phyloP scores from a whole-genome alignment of 2,888 invertebrate genomes.

The Heliconius sara region DNA sequence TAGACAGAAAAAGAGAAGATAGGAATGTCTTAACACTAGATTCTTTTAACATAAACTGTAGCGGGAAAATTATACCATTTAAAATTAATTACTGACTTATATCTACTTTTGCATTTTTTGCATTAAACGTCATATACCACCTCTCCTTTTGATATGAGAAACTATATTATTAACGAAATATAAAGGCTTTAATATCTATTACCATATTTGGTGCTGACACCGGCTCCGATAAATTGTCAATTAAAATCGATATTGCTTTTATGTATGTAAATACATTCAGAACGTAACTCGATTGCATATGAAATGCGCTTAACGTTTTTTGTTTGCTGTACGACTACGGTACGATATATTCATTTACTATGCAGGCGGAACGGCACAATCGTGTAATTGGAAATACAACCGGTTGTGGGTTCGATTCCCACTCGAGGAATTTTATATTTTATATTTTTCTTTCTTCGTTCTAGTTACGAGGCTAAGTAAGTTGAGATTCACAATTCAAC shows the following conservation, averaged over 20 bases:
- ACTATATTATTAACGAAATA: neutral
- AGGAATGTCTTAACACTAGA: neutral
- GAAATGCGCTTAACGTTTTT: constrained; percentile 35
- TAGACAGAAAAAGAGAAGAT: too few relatives aligned
- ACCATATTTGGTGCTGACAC: neutral
- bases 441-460: neutral
- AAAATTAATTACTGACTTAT: too few relatives aligned
- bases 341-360: constrained; percentile 5
- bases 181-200: neutral
- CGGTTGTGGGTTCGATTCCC: neutral
- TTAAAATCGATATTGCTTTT: constrained; percentile 39
- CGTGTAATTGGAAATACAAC: neutral
- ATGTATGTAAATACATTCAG: constrained; percentile 44
- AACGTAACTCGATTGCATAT: constrained; percentile 49
- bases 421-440: neutral
- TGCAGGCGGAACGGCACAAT: neutral
- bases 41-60: neutral
- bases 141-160: neutral
- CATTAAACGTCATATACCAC: too few relatives aligned
- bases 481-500: neutral
- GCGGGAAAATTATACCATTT: too few relatives aligned
- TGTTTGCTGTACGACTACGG: constrained; percentile 2
- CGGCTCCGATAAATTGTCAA: constrained; percentile 35
- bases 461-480: neutral
- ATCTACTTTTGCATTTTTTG: too few relatives aligned